Evolutionary conservation across 2,113 vertebrate species (phyloP), one percentile per base, ranked within the genome.

Genomic region (Porphyrio hochstetteri): DNA sequence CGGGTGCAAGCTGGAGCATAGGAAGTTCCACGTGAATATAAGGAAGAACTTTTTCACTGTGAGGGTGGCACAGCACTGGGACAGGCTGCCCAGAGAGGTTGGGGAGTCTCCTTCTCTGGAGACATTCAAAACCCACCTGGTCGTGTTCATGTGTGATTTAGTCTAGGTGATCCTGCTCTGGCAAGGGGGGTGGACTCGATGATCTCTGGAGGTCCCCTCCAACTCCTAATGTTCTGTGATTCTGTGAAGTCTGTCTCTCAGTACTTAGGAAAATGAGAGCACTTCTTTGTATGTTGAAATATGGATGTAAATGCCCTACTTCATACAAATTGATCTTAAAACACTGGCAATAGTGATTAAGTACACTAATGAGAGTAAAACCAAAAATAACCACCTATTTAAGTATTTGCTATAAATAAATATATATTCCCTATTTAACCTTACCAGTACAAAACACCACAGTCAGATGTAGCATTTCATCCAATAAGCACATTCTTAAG

Each of bases 401-500:
- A 83, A 57, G 42, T 48, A 88, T 72, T 40, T 88, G 17, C 12
- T 80, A n/a, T 46, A 74, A 88, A 53, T n/a, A 67, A 11, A 21
- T 25, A 59, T 29, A 27, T 53, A 35, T 63, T 74, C 11, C 52
- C 31, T 48, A 36, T 65, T 81, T 59, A 86, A 90, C 33, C 7
- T 75, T 86, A 86, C 11, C 53, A 57, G 48, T 68, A 76, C 60
- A 64, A 96, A 86, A 92, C 18, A 1, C 35, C 56, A 68, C 28
- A 23, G 68, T 93, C 11, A 1, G 80, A 68, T 38, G 36, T 52
- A 90, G 36, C 27, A 44, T 87, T 91, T 84, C 86, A 85, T 64
- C 35, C 69, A 83, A 63, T 75, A 93, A 92, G 82, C 57, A 83
- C 77, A 79, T 87, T 84, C 80, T 85, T 89, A 82, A 83, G 55